Evolutionary conservation across 2,113 vertebrate species (phyloP), one percentile per base, ranked within the genome.

Genomic region (Falco punctatus): DNA sequence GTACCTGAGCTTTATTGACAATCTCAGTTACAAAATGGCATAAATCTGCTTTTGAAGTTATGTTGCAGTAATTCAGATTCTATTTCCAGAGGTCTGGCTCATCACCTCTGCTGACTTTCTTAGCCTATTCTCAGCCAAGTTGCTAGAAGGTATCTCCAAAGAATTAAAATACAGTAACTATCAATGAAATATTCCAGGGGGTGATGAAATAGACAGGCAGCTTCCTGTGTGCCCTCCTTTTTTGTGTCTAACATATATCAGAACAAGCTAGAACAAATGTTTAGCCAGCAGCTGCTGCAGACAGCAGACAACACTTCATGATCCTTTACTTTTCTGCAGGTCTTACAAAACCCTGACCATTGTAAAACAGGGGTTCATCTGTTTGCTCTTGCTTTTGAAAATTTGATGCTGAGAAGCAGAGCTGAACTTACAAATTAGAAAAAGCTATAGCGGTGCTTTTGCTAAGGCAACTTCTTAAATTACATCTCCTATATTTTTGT

Each of bases 121-220:
- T 20, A 35, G 6, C 19, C 27, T 80, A 24, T 35, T 57, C 33
- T 77, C 35, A 69, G 38, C 4, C 30, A 38, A 6, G 2, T 58
- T 24, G 12, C 55, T 62, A 40, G 55, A 88, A 44, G 9, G 5
- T 16, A 23, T 20, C 3, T n/a, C n/a, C 20, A 15, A 88, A 27
- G 73, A 93, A 51, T 27, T 1, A 72, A 79, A 90, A 52, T 46
- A 21, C 5, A 44, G 5, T 40, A 62, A 58, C 9, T 5, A 10
- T 28, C 64, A 81, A 6, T 22, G n/a, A 62, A 61, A 4, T 48
- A 52, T 91, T 86, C 64, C 35, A 32, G 69, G 44, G 13, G 4
- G 3, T 48, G n/a, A 59, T 58, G 5, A 77, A 81, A 73, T 0
- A 0, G 26, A 57, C 0, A 2, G 14, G 24, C 16, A 30, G 6